A percentile compares a stretch with the other conserved stretches of the same genome.
phyloP scores from a whole-genome alignment of 2,113 vertebrate species.

The Ariopsis seemanni region DNA sequence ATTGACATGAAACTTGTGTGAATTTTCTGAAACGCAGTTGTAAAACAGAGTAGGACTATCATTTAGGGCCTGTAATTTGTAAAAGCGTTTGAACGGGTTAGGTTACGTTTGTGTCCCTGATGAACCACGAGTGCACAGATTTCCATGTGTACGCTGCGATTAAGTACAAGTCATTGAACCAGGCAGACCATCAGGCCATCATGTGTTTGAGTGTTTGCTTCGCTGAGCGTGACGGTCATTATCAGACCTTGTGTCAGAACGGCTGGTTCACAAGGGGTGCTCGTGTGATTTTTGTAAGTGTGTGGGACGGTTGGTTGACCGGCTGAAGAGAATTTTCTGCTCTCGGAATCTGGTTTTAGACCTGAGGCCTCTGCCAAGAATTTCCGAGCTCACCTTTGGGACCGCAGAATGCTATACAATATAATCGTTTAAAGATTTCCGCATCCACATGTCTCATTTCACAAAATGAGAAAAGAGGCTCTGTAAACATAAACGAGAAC shows the following conservation, averaged over 20 bases:
- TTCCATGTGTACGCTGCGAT: slow-evolving; percentile 20
- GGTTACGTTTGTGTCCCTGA: not conserved
- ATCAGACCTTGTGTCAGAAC: slow-evolving; percentile 49
- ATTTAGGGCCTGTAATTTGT: not conserved
- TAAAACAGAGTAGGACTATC: not conserved
- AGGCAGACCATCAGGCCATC: slow-evolving; percentile 13
- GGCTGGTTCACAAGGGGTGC: slow-evolving; percentile 36
- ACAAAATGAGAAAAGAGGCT: slow-evolving; percentile 9
- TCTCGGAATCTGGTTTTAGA: slow-evolving; percentile 52
- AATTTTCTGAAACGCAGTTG: not conserved
- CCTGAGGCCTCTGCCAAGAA: slow-evolving; percentile 47
- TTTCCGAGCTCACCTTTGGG: not conserved
- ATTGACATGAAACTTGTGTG: not conserved
- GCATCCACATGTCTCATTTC: not conserved
- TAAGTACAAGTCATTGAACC: slow-evolving; percentile 19
- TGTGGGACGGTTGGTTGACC: slow-evolving; percentile 54
- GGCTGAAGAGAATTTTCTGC: slow-evolving; percentile 58
- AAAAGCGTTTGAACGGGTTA: not conserved
- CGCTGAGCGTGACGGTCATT: slow-evolving; percentile 39
- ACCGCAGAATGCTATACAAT: not conserved
- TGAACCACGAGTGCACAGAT: not conserved
- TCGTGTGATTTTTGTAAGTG: slow-evolving; percentile 32
- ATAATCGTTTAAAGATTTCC: not conserved
- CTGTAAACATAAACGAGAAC: not conserved
- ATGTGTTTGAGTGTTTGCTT: slow-evolving; percentile 31